Evolutionary conservation across 2,797 vertebrate genomes (phyloP).

Genomic region (Netta rufina): DNA sequence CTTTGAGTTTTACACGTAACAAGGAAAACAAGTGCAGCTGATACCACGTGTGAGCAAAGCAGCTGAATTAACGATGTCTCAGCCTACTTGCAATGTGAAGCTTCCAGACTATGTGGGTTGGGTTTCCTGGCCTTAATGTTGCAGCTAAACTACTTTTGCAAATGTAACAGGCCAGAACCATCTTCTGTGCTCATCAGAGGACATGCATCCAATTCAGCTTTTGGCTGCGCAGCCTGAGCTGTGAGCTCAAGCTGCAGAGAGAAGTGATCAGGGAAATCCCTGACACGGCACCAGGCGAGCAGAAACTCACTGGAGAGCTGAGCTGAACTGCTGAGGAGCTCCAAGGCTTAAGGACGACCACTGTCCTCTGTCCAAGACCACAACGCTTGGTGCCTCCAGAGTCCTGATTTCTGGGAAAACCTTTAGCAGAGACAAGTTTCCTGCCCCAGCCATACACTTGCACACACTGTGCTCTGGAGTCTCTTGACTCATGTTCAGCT

Average conservation of each 20-base stretch:
- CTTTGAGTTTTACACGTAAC: neutral
- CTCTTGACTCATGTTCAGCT: neutral
- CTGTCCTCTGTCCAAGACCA: neutral
- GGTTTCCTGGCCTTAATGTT: neutral
- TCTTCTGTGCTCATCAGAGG: neutral
- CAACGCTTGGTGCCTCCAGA: neutral
- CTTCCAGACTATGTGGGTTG: constrained; percentile 19
- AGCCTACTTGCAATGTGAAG: neutral
- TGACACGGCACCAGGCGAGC: rapidly evolving
- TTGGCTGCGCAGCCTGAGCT: neutral
- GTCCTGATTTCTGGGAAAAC: neutral
- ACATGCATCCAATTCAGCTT: neutral
- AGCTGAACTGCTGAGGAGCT: neutral
- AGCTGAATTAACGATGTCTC: constrained; percentile 14
- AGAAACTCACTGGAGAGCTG: neutral
- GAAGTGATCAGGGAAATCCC: neutral
- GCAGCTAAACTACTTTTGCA: neutral
- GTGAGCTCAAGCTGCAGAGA: neutral
- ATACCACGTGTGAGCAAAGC: neutral
- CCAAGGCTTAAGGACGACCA: neutral
- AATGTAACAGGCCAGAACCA: neutral
- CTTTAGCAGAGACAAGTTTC: neutral
- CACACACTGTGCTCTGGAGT: rapidly evolving
- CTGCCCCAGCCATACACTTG: neutral
- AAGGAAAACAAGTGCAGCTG: neutral